These are phyloP conservation scores for Nephrotoma flavescens DNA, from an alignment of 2,888 invertebrate species.

Conservation along the genomic window DNA sequence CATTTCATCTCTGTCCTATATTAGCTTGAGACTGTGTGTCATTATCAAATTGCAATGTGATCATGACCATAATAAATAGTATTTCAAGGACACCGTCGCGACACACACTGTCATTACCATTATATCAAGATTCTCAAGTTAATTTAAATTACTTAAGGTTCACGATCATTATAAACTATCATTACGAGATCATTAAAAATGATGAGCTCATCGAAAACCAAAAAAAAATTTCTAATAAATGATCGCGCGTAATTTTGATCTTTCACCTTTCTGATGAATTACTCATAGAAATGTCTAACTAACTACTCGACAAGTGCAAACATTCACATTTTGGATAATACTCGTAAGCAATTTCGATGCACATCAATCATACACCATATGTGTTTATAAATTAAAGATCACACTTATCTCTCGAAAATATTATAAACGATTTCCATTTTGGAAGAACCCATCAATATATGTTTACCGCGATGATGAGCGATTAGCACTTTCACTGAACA, in stretches of 20 bases:
- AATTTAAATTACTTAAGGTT: background rate
- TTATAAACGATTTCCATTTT: background rate
- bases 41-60: background rate
- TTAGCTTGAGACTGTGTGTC: background rate
- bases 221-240: background rate
- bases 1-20: too few species aligned
- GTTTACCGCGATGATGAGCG: background rate
- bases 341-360: background rate
- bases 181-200: background rate
- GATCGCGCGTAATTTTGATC: background rate
- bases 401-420: background rate
- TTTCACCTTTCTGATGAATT: background rate
- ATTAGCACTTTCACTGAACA: background rate
- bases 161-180: background rate
- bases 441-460: background rate
- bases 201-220: background rate
- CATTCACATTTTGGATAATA: background rate
- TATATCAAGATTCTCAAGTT: background rate
- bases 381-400: background rate
- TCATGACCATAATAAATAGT: background rate
- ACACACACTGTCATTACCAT: background rate
- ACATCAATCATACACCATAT: background rate
- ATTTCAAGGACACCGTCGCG: background rate
- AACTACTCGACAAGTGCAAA: background rate
- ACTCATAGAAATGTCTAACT: background rate